These are phyloP conservation scores for Cancer borealis DNA, from an alignment of 2,888 invertebrate genomes.

Conservation along the genomic window DNA sequence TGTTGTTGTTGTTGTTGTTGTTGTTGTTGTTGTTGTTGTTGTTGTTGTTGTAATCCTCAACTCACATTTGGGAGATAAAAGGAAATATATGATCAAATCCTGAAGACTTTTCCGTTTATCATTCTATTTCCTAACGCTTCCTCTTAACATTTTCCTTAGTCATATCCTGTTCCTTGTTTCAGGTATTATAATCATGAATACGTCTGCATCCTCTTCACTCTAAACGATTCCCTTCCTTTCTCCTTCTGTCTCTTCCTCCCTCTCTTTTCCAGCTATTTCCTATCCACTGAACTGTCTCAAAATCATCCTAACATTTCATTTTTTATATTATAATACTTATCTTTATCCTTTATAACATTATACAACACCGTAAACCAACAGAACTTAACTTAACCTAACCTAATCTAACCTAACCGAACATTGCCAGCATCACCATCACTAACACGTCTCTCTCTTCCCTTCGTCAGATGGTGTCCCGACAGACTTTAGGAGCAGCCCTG, in stretches of 20 bases:
- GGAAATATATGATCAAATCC: background rate
- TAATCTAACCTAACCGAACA: background rate
- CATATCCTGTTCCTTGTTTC: background rate
- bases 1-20: no score
- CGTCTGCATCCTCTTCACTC: background rate
- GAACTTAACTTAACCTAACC: background rate
- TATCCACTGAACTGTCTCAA: no score
- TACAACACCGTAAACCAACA: background rate
- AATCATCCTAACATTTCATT: no score
- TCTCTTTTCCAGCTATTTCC: no score
- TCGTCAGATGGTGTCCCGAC: slow-evolving; percentile 65
- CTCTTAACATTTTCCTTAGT: background rate
- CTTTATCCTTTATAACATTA: background rate
- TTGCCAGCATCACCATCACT: background rate
- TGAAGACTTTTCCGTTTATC: background rate
- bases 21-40: no score
- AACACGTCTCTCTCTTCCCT: background rate
- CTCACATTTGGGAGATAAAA: background rate
- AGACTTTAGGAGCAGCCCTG: slow-evolving; percentile 49
- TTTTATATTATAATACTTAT: no score
- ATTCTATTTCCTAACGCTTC: background rate
- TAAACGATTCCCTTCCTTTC: no score
- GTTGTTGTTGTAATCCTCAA: no score
- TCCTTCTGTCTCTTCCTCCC: background rate
- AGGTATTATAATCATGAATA: background rate